A percentile compares a stretch with the other conserved stretches of the same genome.
Conservation (phyloP, 2,888 invertebrate species). For the Gasteruption jaculator region DNA sequence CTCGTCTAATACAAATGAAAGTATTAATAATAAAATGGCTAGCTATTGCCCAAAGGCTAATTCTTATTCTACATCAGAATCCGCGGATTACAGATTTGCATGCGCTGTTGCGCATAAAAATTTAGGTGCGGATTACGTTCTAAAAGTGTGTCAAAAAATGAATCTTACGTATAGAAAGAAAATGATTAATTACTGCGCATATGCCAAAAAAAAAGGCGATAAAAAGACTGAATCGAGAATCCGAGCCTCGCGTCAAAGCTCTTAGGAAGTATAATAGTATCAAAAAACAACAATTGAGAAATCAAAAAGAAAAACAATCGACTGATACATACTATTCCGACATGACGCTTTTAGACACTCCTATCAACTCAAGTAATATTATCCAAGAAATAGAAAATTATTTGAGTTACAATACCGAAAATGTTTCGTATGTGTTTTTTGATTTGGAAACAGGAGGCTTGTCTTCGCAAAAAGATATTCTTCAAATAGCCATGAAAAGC, state of each 20-base stretch:
- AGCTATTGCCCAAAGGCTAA: constrained; percentile 15
- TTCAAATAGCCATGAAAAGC: constrained; percentile 14
- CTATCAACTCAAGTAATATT: neutral
- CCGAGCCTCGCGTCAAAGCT: neutral
- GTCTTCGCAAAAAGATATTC: constrained; percentile 7
- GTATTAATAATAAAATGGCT: constrained; percentile 16
- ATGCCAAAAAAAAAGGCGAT: neutral
- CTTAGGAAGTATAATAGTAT: constrained; percentile 5
- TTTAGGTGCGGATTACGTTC: constrained; percentile 6
- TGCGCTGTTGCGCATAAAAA: constrained; percentile 14
- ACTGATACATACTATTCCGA: constrained; percentile 8
- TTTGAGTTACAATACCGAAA: neutral
- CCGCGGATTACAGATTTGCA: constrained; percentile 18
- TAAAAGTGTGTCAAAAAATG: neutral
- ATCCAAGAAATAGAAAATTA: neutral
- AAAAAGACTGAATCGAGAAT: neutral
- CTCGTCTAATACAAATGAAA: constrained; percentile 20
- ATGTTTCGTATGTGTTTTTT: constrained; percentile 10
- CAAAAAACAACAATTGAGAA: constrained; percentile 9
- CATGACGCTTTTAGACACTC: constrained; percentile 8
- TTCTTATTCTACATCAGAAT: constrained; percentile 16
- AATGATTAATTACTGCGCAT: too few relatives aligned
- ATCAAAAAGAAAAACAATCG: constrained; percentile 2
- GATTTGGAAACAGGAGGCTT: constrained; percentile 15
- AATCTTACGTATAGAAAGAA: neutral